Conservation (phyloP, 2,113 vertebrate species). For the zebrafish (Danio rerio) region GRCz12tu NC_133184.1:38708501-38709000, state of each 20-base stretch:
- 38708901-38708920: slow-evolving; percentile 17
- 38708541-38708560: no score
- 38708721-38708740: not conserved
- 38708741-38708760: slow-evolving; percentile 18
- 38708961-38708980: slow-evolving; percentile 50
- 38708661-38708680: not conserved
- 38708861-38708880: slow-evolving; percentile 28
- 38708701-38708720: not conserved
- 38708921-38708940: slow-evolving; percentile 62
- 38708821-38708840: slow-evolving; percentile 70
- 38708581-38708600: no score
- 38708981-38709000: slow-evolving; percentile 56
- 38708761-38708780: not conserved
- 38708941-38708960: slow-evolving; percentile 43
- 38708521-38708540: no score
- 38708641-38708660: not conserved
- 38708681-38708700: not conserved
- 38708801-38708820: slow-evolving; percentile 61
- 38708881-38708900: slow-evolving; percentile 16
- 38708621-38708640: not conserved
- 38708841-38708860: slow-evolving; percentile 55
- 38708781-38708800: slow-evolving; percentile 37
- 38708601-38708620: no score
- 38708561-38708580: no score
- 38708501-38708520: no score